Conservation (phyloP, 2,113 vertebrate genomes). For the Epinephelus fuscoguttatus region DNA sequence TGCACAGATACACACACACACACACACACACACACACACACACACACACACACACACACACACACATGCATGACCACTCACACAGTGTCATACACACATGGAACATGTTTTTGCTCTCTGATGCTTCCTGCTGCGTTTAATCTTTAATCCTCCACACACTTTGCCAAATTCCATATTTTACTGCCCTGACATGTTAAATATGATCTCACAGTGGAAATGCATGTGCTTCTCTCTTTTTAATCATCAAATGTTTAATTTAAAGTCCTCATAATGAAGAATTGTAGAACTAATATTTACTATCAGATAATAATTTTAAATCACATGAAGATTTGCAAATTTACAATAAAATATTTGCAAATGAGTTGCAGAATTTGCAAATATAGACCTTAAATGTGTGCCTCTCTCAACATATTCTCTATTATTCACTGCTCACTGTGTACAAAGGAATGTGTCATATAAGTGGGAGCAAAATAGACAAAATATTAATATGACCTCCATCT, state of each 20-base stretch:
- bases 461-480: slow-evolving; percentile 12
- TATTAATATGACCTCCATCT: slow-evolving; percentile 65
- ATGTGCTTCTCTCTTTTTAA: no score
- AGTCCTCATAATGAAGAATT: neutral
- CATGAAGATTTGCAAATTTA: neutral
- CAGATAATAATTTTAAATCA: neutral
- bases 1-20: neutral
- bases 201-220: neutral
- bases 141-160: slow-evolving; percentile 24
- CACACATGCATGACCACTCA: neutral
- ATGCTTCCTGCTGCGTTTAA: slow-evolving; percentile 20
- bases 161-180: slow-evolving; percentile 7
- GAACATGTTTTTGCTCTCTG: neutral
- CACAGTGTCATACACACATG: neutral
- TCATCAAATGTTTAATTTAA: no score
- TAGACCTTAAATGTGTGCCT: neutral
- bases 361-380: neutral
- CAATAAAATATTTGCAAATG: neutral
- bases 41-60: neutral
- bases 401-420: neutral
- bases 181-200: neutral
- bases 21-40: neutral
- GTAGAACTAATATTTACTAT: neutral
- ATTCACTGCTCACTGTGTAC: neutral
- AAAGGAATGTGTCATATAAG: neutral